Conservation (phyloP, 2,113 vertebrate species). For the Silurus meridionalis region DNA sequence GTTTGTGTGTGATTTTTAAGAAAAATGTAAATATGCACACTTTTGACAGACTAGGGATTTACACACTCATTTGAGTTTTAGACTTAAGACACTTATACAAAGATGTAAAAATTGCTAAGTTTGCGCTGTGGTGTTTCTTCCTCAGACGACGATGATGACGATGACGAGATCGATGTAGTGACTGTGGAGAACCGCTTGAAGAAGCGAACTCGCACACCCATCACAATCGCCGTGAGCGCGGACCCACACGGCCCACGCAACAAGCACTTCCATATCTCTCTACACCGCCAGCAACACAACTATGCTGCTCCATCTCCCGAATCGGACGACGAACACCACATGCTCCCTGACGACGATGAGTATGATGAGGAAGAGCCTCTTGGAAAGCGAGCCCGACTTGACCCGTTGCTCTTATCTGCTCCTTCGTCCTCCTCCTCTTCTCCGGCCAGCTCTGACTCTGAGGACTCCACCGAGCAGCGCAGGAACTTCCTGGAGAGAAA, state of each 20-base stretch:
- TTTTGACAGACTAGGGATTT: no score
- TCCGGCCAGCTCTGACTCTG: conserved; percentile 79
- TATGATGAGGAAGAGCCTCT: conserved; percentile 31
- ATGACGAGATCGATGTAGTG: conserved; percentile 92
- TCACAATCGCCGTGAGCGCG: conserved; percentile 85
- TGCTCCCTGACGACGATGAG: conserved; percentile 17
- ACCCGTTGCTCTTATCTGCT: conserved; percentile 8
- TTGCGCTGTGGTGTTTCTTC: neutral
- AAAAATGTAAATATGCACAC: neutral
- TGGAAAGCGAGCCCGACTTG: conserved; percentile 56
- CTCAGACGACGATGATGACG: neutral
- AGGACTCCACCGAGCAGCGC: conserved; percentile 84
- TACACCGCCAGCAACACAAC: conserved; percentile 96
- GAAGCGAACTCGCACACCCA: conserved; percentile 78
- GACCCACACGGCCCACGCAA: conserved; percentile 85
- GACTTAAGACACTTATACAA: no score
- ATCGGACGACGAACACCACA: conserved; percentile 50
- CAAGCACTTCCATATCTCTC: conserved; percentile 89
- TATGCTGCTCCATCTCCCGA: conserved; percentile 90
- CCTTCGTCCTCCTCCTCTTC: conserved; percentile 61
- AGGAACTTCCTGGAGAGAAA: conserved; percentile 92
- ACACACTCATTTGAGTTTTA: no score
- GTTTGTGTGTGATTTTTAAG: neutral
- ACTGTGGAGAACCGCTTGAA: conserved; percentile 91
- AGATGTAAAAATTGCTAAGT: neutral